These are phyloP conservation scores for Scytalopus superciliaris DNA, from an alignment of 2,113 vertebrate species.

Conservation along the genomic window DNA sequence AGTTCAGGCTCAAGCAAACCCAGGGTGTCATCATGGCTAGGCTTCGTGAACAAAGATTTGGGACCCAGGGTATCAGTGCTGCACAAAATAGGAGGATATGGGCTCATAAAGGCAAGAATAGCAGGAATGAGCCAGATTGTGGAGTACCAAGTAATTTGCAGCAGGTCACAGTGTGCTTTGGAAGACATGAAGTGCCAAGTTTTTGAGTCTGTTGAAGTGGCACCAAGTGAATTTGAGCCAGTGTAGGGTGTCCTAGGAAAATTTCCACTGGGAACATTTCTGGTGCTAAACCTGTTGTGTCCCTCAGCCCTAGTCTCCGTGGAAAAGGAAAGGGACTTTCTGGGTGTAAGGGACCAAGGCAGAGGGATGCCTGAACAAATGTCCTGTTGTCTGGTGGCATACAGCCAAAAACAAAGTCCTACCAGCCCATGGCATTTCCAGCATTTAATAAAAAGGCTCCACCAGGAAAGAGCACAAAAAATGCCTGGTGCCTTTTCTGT, in stretches of 20 bases:
- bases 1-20: not conserved
- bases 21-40: too few species aligned
- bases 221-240: accelerated
- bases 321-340: not conserved
- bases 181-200: not conserved
- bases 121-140: not conserved
- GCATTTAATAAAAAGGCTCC: not conserved
- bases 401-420: not conserved
- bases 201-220: not conserved
- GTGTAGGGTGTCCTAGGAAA: not conserved
- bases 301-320: not conserved
- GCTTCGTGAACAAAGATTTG: too few species aligned
- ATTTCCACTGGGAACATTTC: not conserved
- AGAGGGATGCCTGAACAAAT: not conserved
- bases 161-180: not conserved
- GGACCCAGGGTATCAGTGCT: not conserved
- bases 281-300: not conserved
- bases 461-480: not conserved
- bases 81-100: constrained; percentile 9
- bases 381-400: accelerated
- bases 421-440: not conserved
- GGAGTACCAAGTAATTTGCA: not conserved
- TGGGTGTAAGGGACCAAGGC: not conserved
- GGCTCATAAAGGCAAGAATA: constrained; percentile 18
- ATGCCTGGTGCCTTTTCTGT: not conserved